Evolutionary conservation across 2,888 invertebrate genomes (phyloP).

Genomic region (Thecocarcelia acutangulata): DNA sequence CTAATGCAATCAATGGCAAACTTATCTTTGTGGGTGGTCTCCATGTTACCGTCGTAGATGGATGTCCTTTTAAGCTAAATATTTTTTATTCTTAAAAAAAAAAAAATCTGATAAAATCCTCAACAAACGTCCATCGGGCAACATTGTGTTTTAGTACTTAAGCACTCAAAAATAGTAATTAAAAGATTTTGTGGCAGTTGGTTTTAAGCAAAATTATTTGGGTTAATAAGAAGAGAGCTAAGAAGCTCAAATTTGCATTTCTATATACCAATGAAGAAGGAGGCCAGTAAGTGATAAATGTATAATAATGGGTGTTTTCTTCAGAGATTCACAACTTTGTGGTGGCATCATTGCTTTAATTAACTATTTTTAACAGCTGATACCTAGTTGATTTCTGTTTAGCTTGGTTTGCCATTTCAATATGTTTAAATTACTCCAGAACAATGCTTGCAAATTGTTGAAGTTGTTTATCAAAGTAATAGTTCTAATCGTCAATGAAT

Average conservation of each 20-base stretch:
- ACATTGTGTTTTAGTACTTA: slow-evolving; percentile 29
- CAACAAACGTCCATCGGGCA: slow-evolving; percentile 27
- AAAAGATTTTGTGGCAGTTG: slow-evolving; percentile 28
- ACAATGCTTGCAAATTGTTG: no score
- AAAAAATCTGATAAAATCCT: slow-evolving; percentile 5
- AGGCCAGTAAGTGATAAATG: not conserved
- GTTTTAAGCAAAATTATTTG: slow-evolving; percentile 11
- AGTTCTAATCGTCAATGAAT: no score
- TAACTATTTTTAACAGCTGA: no score
- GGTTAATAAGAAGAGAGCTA: not conserved
- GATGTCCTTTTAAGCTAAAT: slow-evolving; percentile 28
- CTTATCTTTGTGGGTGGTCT: slow-evolving; percentile 41
- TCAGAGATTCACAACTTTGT: no score
- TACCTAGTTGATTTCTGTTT: no score
- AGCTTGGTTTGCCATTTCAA: no score
- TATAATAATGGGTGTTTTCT: no score
- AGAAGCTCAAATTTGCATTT: no score
- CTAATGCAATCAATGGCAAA: slow-evolving; percentile 59
- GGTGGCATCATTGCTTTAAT: no score
- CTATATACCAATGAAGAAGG: not conserved
- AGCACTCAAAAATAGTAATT: not conserved
- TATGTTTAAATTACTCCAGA: no score
- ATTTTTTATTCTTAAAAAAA: not conserved
- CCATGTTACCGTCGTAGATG: slow-evolving; percentile 4
- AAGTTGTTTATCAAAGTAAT: no score